Evolutionary conservation across 2,888 invertebrate species (phyloP), one percentile per base, ranked within the genome.

Genomic region (Coelopa pilipes): DNA sequence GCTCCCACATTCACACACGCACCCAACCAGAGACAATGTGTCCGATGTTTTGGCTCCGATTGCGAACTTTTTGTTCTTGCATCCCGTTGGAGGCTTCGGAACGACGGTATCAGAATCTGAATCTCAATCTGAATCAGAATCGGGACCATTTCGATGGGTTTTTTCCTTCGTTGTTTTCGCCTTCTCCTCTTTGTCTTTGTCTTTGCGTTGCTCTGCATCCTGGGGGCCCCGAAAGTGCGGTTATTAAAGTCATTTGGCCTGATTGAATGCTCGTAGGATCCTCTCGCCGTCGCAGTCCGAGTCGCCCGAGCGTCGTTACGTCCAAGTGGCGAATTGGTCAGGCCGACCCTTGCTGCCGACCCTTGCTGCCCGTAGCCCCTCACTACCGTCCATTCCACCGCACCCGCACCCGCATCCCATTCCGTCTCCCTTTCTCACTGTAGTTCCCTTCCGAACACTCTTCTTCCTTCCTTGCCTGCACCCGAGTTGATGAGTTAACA

Each of bases 221-320:
- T 67, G 24, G 13, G 55, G 34, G 24, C 34, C 34, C 34, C 24
- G 21, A 34, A n/a, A 50, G 55, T 55, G 55, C 47, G 55, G 45
- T 68, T 45, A 55, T 68, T 55, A 68, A 68, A 68, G 55, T 55
- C 68, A 55, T 68, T 68, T 34, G 24, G 15, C 55, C 17, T 68
- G 55, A 68, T 68, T 68, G 68, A 68, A 68, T 57, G 68, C 68
- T 17, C 17, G 9, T 11, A 45, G 55, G n/a, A 13, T 68, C 34
- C 15, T 68, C n/a, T 68, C 34, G 45, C n/a, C 34, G 34, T 34
- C 34, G 7, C 7, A 2, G 7, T 7, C 7, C 34, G 34, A 34
- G 34, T 34, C 34, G 7, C 34, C 34, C 34, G 7, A 34, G 34
- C 34, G 34, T 34, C 34, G 34, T 34, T 34, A n/a, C n/a, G n/a